A percentile compares a stretch with the other conserved stretches of the same genome.
Conservation (phyloP, 2,113 vertebrate genomes). For the Antigone vipio region DNA sequence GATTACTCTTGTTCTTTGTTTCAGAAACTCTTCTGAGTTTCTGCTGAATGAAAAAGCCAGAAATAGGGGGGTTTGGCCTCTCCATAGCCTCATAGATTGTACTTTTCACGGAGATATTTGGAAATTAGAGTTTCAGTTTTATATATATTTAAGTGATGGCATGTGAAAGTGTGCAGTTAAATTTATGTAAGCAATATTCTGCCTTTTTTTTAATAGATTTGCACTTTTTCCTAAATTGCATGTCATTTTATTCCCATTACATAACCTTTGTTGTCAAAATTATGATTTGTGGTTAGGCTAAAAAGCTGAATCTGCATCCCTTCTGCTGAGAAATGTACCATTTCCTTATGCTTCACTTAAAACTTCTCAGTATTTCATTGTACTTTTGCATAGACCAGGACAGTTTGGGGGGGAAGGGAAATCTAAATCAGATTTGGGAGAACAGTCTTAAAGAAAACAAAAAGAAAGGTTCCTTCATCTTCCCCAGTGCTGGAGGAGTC, state of each 20-base stretch:
- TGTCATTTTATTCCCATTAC: neutral
- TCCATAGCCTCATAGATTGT: neutral
- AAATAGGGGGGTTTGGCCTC: rapidly evolving
- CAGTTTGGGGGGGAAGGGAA: no score
- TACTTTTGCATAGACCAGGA: neutral
- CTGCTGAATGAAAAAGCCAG: neutral
- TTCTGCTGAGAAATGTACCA: neutral
- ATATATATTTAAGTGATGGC: neutral
- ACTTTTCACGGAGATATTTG: neutral
- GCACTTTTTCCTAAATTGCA: neutral
- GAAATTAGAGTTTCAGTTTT: neutral
- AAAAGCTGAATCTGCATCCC: slow-evolving; percentile 3
- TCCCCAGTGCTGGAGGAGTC: neutral
- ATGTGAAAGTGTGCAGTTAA: neutral
- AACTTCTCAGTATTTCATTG: neutral
- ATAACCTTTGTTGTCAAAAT: neutral
- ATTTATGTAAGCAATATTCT: neutral
- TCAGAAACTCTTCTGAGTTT: neutral
- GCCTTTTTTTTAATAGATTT: neutral
- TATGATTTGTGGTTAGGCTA: neutral
- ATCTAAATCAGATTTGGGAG: neutral
- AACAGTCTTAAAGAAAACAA: neutral
- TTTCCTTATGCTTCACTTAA: neutral
- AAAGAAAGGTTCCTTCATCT: neutral
- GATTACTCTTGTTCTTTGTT: neutral